Conservation (phyloP, 2,797 vertebrate genomes). For the Prunella strophiata region DNA sequence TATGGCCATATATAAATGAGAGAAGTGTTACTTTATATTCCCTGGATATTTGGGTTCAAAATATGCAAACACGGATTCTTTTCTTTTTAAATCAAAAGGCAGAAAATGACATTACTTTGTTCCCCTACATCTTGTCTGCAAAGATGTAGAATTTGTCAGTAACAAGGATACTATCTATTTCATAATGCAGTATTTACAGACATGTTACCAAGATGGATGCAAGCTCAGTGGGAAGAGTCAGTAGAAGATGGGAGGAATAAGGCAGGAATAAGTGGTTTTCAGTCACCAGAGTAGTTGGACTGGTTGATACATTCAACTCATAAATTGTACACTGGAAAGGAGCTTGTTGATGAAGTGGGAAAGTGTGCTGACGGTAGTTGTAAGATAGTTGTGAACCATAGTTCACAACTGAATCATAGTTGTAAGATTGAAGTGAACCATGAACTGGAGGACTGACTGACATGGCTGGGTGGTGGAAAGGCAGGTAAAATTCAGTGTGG, state of each 20-base stretch:
- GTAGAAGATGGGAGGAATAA: not conserved
- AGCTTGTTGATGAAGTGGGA: not conserved
- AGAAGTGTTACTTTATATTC: not conserved
- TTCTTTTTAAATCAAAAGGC: not conserved
- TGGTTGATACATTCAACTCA: not conserved
- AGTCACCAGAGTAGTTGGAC: not conserved
- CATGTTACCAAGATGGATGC: not conserved
- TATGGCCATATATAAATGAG: not conserved
- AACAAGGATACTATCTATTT: not conserved
- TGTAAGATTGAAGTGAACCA: not conserved
- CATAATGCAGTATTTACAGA: not conserved
- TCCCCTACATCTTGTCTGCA: not conserved
- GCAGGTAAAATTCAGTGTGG: not conserved
- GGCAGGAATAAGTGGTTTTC: not conserved
- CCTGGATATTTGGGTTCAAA: not conserved
- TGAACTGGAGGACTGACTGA: not conserved
- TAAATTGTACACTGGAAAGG: not conserved
- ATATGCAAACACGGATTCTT: not conserved
- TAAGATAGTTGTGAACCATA: too few relatives aligned
- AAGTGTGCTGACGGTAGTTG: not conserved
- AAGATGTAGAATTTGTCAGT: not conserved
- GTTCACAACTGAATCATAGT: not conserved
- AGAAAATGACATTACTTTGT: not conserved
- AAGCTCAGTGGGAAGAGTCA: not conserved
- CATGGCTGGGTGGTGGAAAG: not conserved